Percentiles rank a stretch among this genome's conserved stretches.
Conservation (phyloP, 2,888 invertebrate species). For the Ectemnius continuus region DNA sequence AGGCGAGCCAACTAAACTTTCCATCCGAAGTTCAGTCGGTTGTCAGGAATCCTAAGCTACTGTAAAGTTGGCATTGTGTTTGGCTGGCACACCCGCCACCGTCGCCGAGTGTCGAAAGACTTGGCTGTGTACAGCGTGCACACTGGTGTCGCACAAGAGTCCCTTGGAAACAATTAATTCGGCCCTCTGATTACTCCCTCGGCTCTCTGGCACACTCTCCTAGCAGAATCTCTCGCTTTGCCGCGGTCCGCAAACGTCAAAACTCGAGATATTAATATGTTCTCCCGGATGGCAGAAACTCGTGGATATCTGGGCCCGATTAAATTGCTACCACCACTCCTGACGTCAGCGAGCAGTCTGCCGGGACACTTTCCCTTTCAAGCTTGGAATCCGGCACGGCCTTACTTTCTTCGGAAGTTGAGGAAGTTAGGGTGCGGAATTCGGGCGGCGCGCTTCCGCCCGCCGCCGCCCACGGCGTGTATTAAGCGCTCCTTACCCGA, state of each 20-base stretch:
- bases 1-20: slow-evolving; percentile 19
- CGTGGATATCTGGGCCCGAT: slow-evolving; percentile 58
- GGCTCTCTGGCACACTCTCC: slow-evolving; percentile 47
- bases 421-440: too few relatives aligned
- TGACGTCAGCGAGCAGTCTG: slow-evolving; percentile 16
- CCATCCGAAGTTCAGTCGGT: too few relatives aligned
- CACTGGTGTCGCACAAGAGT: slow-evolving; percentile 66
- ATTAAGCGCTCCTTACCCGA: too few relatives aligned
- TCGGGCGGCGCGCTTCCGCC: too few relatives aligned
- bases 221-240: not conserved
- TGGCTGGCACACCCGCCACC: slow-evolving; percentile 55
- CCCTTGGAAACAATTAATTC: slow-evolving; percentile 77
- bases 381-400: slow-evolving; percentile 4
- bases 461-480: too few relatives aligned
- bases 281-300: slow-evolving; percentile 68
- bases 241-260: slow-evolving; percentile 68
- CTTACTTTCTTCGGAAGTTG: too few relatives aligned
- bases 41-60: slow-evolving; percentile 51
- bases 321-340: slow-evolving; percentile 68
- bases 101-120: slow-evolving; percentile 58
- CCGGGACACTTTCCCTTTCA: slow-evolving; percentile 21
- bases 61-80: slow-evolving; percentile 61
- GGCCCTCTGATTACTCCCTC: slow-evolving; percentile 75
- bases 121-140: slow-evolving; percentile 59
- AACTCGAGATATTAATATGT: slow-evolving; percentile 78